Evolutionary conservation across 2,113 vertebrate species (phyloP).

Genomic region (Bombycilla garrulus): DNA sequence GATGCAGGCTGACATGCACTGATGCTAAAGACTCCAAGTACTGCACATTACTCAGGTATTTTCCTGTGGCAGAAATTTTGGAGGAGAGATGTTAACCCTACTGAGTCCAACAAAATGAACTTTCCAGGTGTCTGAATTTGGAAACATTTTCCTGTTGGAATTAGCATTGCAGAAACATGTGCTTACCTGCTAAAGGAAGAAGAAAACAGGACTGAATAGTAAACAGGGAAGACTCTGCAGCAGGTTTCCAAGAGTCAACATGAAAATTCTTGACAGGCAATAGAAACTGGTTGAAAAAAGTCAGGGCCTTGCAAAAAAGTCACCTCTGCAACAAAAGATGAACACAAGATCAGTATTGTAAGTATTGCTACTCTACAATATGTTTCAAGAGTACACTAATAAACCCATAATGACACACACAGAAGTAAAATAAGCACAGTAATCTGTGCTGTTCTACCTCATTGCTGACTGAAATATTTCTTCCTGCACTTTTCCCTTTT

Average conservation of each 20-base stretch:
- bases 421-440: not conserved
- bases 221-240: not conserved
- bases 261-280: not conserved
- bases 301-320: not conserved
- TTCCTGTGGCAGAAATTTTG: not conserved
- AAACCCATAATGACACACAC: not conserved
- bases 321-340: constrained; percentile 37
- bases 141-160: not conserved
- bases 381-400: not conserved
- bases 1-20: not conserved
- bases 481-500: not conserved
- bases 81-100: not conserved
- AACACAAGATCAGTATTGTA: not conserved
- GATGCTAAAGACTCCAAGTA: not conserved
- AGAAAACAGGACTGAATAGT: not conserved
- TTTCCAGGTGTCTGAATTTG: not conserved
- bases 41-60: not conserved
- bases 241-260: not conserved
- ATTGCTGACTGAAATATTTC: not conserved
- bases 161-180: not conserved
- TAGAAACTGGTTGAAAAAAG: not conserved
- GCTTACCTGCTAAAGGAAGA: constrained; percentile 57
- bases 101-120: not conserved
- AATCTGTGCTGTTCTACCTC: not conserved
- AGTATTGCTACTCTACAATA: not conserved